Conservation (phyloP, 2,797 vertebrate genomes). For the Poliocrania exsul region DNA sequence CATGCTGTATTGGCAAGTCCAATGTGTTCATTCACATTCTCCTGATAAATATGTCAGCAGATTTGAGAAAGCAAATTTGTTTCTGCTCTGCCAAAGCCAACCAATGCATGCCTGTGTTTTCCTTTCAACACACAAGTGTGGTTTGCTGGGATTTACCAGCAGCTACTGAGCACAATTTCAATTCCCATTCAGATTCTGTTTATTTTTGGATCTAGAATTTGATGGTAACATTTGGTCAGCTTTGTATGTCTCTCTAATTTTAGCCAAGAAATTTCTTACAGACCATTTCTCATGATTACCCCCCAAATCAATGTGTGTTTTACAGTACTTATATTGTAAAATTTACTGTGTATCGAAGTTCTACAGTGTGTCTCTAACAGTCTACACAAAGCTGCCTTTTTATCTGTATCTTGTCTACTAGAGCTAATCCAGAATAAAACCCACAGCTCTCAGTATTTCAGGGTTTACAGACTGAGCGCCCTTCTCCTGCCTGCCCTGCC, state of each 20-base stretch:
- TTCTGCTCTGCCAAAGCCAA: neutral
- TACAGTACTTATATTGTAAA: neutral
- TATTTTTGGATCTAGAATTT: neutral
- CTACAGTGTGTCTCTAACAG: neutral
- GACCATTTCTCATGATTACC: neutral
- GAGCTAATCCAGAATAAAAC: neutral
- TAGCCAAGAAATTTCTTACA: neutral
- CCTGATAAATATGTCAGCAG: neutral
- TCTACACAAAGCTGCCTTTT: neutral
- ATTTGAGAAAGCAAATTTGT: neutral
- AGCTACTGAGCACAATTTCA: neutral
- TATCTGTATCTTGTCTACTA: neutral
- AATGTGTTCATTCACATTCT: neutral
- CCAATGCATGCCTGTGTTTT: neutral
- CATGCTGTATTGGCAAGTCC: neutral
- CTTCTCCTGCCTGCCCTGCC: neutral
- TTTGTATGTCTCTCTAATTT: neutral
- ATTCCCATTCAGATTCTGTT: neutral
- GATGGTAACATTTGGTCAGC: neutral
- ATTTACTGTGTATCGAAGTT: neutral
- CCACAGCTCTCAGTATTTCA: neutral
- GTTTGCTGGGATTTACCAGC: slow-evolving; percentile 28
- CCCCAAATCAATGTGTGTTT: neutral
- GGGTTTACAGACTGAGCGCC: fast-evolving
- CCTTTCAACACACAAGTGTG: neutral